Evolutionary conservation across 2,797 vertebrate genomes (phyloP).

Genomic region (Alfaro cultratus): DNA sequence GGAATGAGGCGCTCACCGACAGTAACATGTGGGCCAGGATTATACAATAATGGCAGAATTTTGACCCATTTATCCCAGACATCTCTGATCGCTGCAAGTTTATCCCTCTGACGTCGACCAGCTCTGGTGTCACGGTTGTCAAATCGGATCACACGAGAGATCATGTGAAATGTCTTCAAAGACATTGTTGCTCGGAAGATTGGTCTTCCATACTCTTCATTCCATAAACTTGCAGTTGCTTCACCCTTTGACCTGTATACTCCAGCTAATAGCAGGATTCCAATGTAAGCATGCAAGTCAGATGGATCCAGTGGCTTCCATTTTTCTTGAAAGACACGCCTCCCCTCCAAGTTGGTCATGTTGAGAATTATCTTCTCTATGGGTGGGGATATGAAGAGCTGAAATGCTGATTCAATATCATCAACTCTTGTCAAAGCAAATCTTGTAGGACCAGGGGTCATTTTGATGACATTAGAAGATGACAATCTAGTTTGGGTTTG

Average conservation of each 20-base stretch:
- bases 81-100: slow-evolving; percentile 16
- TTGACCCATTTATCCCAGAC: neutral
- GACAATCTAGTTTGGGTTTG: no score
- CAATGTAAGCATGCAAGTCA: slow-evolving; percentile 30
- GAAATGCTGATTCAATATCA: no score
- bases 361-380: no score
- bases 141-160: slow-evolving; percentile 26
- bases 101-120: slow-evolving; percentile 27
- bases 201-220: slow-evolving; percentile 20
- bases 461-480: no score
- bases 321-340: neutral
- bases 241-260: slow-evolving; percentile 24
- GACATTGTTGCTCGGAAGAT: slow-evolving; percentile 24
- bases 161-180: slow-evolving; percentile 19
- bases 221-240: slow-evolving; percentile 26
- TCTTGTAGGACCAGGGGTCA: no score
- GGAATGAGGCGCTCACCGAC: no score
- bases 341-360: no score
- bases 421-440: no score
- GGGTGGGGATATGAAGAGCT: no score
- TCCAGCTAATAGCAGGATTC: slow-evolving; percentile 28
- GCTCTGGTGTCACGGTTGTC: slow-evolving; percentile 27
- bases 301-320: no score
- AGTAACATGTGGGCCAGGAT: no score
- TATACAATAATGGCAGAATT: no score